These are phyloP conservation scores for Tenthredo distinguenda DNA, from an alignment of 2,888 invertebrate genomes.

Conservation along the genomic window DNA sequence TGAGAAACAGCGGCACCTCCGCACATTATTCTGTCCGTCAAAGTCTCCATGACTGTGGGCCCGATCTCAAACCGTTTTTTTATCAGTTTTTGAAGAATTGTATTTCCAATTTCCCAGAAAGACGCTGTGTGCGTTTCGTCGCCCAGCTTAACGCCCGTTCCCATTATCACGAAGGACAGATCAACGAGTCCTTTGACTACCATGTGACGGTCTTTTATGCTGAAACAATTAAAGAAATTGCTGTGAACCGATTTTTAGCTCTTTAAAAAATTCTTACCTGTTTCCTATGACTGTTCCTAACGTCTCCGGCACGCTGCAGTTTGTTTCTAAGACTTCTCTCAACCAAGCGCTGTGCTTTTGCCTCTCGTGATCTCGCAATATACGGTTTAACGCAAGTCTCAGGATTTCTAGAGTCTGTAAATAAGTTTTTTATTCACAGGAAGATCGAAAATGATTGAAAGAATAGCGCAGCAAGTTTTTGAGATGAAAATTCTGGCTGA, in stretches of 20 bases:
- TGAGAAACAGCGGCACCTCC: slow-evolving; percentile 79
- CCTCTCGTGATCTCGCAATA: slow-evolving; percentile 78
- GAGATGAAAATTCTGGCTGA: not conserved
- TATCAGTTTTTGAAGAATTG: slow-evolving; percentile 82
- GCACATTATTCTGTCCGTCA: slow-evolving; percentile 81
- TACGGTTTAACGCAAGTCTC: slow-evolving; percentile 70
- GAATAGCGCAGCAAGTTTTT: not conserved
- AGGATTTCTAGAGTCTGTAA: slow-evolving; percentile 74
- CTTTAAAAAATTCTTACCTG: slow-evolving; percentile 77
- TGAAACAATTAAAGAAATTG: slow-evolving; percentile 65
- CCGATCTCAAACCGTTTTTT: slow-evolving; percentile 81
- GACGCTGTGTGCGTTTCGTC: slow-evolving; percentile 71
- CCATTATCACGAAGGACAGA: slow-evolving; percentile 79
- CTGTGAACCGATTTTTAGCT: slow-evolving; percentile 70
- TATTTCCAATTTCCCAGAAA: slow-evolving; percentile 80
- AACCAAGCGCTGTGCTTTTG: slow-evolving; percentile 81
- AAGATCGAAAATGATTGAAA: not conserved
- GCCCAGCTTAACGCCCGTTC: slow-evolving; percentile 72
- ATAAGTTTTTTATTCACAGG: not conserved
- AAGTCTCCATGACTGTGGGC: slow-evolving; percentile 79
- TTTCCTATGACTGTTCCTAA: slow-evolving; percentile 78
- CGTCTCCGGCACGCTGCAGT: slow-evolving; percentile 75
- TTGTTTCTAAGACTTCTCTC: slow-evolving; percentile 76
- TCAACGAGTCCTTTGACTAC: slow-evolving; percentile 80
- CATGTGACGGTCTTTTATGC: slow-evolving; percentile 78